Percentiles rank a stretch among this genome's conserved stretches.
These are phyloP conservation scores for Colossoma macropomum DNA, from an alignment of 2,113 vertebrate species.

Conservation along the genomic window DNA sequence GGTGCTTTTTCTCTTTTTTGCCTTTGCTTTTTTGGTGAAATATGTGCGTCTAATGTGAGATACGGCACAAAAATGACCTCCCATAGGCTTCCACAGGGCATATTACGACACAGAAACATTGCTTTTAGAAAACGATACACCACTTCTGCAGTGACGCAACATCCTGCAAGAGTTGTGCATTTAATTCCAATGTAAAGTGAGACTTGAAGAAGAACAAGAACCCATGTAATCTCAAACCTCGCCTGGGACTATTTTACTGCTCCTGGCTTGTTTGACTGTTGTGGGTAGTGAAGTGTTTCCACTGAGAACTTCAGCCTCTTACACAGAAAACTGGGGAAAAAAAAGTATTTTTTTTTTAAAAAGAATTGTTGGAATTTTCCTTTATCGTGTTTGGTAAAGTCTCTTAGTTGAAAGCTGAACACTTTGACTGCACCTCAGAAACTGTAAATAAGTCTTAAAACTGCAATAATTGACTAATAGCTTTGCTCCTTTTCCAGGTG, in stretches of 20 bases:
- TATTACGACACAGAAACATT: not conserved
- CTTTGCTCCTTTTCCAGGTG: slow-evolving; percentile 54
- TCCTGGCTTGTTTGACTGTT: not conserved
- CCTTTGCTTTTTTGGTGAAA: too few relatives aligned
- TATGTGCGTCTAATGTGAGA: too few relatives aligned
- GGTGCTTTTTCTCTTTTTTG: too few relatives aligned
- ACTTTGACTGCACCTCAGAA: slow-evolving; percentile 37
- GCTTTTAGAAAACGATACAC: not conserved
- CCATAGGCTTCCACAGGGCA: not conserved
- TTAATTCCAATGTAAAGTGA: not conserved
- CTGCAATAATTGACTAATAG: not conserved
- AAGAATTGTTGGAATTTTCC: not conserved
- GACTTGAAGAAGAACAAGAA: not conserved
- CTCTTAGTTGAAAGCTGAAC: not conserved
- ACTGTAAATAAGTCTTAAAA: not conserved
- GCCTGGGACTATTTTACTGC: not conserved
- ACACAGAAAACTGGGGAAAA: not conserved
- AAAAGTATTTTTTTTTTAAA: too few relatives aligned
- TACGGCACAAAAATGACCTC: not conserved
- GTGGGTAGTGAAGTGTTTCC: not conserved
- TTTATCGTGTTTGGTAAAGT: too few relatives aligned
- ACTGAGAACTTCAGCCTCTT: not conserved
- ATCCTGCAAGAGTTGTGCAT: not conserved
- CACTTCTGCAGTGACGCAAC: not conserved
- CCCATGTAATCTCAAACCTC: not conserved